These are phyloP conservation scores for Copsychus sechellarum DNA, from an alignment of 2,113 vertebrate species.

Conservation along the genomic window DNA sequence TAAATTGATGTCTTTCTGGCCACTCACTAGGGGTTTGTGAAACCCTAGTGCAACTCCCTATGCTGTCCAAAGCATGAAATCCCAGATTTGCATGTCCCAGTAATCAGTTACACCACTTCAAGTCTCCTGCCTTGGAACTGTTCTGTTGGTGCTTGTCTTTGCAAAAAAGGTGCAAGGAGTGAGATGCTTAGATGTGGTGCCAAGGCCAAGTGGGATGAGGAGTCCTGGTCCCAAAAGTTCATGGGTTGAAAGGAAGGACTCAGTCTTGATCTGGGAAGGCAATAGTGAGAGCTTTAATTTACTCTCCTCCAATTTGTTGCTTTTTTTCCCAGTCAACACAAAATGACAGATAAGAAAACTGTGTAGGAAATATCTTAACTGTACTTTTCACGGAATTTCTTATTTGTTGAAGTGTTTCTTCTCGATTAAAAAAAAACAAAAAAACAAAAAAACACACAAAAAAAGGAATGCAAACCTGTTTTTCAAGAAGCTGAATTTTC, in stretches of 20 bases:
- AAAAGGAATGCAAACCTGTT: accelerated
- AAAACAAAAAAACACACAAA: not conserved
- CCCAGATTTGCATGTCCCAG: not conserved
- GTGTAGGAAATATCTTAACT: not conserved
- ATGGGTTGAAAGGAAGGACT: not conserved
- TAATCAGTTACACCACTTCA: not conserved
- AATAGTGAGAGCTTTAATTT: not conserved
- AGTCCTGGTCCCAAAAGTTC: not conserved
- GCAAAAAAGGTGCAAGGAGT: not conserved
- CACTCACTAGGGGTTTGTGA: not conserved
- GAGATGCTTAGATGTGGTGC: not conserved
- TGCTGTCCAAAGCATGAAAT: not conserved
- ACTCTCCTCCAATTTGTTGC: not conserved
- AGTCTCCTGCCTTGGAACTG: not conserved
- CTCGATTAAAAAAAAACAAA: not conserved
- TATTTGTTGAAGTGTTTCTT: not conserved
- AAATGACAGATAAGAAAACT: not conserved
- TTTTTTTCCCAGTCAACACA: not conserved
- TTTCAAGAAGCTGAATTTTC: not conserved
- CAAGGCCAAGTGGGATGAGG: not conserved
- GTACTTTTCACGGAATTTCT: not conserved
- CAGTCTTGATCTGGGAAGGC: not conserved
- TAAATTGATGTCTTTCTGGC: not conserved
- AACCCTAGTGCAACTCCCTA: not conserved
- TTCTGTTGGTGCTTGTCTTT: not conserved